Base-by-base conservation (phyloP, 1,140 invertebrate genomes). In the Bombus terrestris region DNA sequence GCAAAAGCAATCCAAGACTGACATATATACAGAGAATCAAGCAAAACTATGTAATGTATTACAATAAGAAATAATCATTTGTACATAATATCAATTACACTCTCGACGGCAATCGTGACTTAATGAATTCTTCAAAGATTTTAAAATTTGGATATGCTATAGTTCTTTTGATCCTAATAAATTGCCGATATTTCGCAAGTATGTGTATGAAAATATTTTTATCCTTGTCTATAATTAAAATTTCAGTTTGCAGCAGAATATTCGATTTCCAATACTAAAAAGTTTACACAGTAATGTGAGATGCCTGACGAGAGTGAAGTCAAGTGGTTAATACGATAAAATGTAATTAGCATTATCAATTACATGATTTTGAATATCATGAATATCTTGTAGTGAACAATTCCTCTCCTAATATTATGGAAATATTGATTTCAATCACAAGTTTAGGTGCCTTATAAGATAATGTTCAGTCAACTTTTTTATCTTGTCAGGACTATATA, bases 71-170 rank as follows among this genome's bases (percentile, higher is more conserved):
- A 89, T 93, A 92, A 94, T 95, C 89, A 93, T 94, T 94, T 95
- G 94, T 95, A 95, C 85, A 95, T 95, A 95, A 93, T 93, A 94
- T 93, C 94, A 95, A 94, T 94, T 94, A 94, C 93, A 92, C 93
- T 93, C 90, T 93, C 90, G 91, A 94, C 92, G 94, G 94, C 94
- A 94, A 94, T 92, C 91, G 94, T 93, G 94, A 95, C 94, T 95
- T 95, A 95, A 94, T 94, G 94, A 94, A 94, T 90, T 85, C 90
- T 86, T 88, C 84, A 90, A 85, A 88, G 89, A 91, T 90, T 91
- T 90, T 84, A 92, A 91, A 90, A 83, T 89, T 90, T 87, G 86
- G 83, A 91, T 91, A 93, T 92, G 87, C 89, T 92, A 80, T 88
- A 89, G 84, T 92, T 93, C 85, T 91, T 92, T 92, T 88, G 83